Base-by-base conservation (phyloP, 2,113 vertebrate genomes). In the Nothocercus julius region DNA sequence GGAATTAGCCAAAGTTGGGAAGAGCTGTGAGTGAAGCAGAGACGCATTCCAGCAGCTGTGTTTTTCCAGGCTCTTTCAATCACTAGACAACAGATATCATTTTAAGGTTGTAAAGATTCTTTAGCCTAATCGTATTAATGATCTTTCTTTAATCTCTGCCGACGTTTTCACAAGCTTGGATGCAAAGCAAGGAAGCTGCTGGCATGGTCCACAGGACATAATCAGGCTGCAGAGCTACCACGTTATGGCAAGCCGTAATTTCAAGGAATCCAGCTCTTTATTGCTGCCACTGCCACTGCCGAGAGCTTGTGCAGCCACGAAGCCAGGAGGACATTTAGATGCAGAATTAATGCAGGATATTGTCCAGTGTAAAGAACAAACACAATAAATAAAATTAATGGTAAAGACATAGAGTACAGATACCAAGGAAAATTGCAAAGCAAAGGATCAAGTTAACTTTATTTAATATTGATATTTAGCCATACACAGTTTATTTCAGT, bases 321-420 rank as follows among this genome's bases (percentile, higher is more conserved):
- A 56, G 53, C 5, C 69, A 44, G 2, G 0, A 21, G 53, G 44
- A 15, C 3, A 5, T 21, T 76, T 1, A 47, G 32, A 66, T n/a
- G 27, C 77, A 69, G 81, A 85, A 69, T 87, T 85, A 82, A n/a
- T 73, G 88, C 78, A 85, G 74, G 62, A 59, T 2, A 66, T 40
- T 13, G 6, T 56, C 47, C 77, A 32, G 3, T 1, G 40, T 5
- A 73, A 83, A 79, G 77, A 84, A 38, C 28, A 83, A 78, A 22
- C 47, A 30, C 78, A 38, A 28, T 67, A 79, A 90, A 67, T 45
- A 74, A 78, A 74, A 62, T 2, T 44, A 27, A 38, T 9, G 15
- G 6, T 14, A 72, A 66, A 79, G 38, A 27, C 45, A 22, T 0
- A 13, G 72, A 59, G 25, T 54, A 53, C 27, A 84, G 92, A 68